Percentiles rank a stretch among this genome's conserved stretches.
Evolutionary conservation across 2,797 vertebrate species (phyloP).

Genomic region (Bradypodion ventrale): DNA sequence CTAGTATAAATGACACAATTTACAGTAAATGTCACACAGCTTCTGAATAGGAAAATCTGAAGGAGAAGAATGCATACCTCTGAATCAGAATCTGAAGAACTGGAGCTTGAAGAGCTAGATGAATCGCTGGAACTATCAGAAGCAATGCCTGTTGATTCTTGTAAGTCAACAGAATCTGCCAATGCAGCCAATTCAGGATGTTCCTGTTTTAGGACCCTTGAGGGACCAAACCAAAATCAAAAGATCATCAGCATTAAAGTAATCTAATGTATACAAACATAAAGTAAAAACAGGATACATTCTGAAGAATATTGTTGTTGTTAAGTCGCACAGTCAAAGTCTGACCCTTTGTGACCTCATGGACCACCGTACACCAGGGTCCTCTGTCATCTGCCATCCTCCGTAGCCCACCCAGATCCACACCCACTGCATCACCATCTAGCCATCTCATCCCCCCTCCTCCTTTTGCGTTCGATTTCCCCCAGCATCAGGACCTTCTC

Average conservation of each 20-base stretch:
- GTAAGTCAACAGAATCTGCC: conserved; percentile 94
- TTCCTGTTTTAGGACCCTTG: conserved; percentile 92
- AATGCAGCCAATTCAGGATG: conserved; percentile 89
- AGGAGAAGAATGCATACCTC: conserved; percentile 75
- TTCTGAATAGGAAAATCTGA: neutral
- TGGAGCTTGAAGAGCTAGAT: conserved; percentile 93
- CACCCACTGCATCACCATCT: too few relatives aligned
- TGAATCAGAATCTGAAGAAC: conserved; percentile 90
- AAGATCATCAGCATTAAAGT: neutral
- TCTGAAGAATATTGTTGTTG: neutral
- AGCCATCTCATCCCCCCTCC: too few relatives aligned
- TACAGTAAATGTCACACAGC: accelerated
- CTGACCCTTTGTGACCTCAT: too few relatives aligned
- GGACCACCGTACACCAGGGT: too few relatives aligned
- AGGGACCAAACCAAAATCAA: conserved; percentile 2
- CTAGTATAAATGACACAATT: neutral
- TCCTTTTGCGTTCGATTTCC: too few relatives aligned
- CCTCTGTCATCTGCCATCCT: too few relatives aligned
- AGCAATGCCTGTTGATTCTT: conserved; percentile 96
- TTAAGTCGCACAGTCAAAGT: too few relatives aligned
- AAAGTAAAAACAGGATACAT: neutral
- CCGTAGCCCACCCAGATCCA: too few relatives aligned
- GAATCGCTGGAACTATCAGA: conserved; percentile 97
- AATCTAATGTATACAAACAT: accelerated
- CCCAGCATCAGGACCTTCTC: too few relatives aligned